These are phyloP conservation scores for Antechinus stuartii DNA, from an alignment of 2,113 vertebrate species.

Conservation along the genomic window DNA sequence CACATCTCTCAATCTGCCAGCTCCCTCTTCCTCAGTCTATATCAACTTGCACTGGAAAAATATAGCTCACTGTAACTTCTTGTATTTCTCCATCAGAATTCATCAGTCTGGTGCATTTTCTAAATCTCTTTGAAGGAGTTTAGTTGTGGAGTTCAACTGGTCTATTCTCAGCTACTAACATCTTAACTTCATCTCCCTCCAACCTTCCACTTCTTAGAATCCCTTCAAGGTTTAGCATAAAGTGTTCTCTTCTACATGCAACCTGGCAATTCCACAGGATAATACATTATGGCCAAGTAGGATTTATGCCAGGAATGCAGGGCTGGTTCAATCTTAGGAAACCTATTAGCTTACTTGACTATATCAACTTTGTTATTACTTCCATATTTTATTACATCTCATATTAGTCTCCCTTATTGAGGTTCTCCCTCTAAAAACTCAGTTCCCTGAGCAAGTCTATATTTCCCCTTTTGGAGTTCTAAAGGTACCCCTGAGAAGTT, in stretches of 20 bases:
- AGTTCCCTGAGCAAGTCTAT: not conserved
- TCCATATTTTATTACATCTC: not conserved
- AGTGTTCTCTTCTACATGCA: not conserved
- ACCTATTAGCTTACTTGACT: too few species aligned
- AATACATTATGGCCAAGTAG: too few species aligned
- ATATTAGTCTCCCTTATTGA: not conserved
- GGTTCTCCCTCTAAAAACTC: not conserved
- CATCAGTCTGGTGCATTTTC: not conserved
- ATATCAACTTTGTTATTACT: not conserved
- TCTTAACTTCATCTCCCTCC: not conserved
- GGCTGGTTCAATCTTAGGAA: too few species aligned
- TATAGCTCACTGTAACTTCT: not conserved
- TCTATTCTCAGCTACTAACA: not conserved
- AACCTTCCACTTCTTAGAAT: not conserved
- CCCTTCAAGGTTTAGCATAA: not conserved
- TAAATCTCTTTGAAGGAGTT: not conserved
- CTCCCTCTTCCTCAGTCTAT: not conserved
- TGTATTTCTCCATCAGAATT: not conserved
- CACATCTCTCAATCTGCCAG: not conserved
- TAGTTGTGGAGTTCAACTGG: not conserved
- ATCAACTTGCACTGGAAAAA: not conserved
- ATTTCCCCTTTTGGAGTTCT: not conserved
- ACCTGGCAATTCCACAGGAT: not conserved
- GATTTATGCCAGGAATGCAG: too few species aligned
- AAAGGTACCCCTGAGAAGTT: not conserved